Percentiles rank a stretch among this genome's conserved stretches.
Evolutionary conservation across 2,797 vertebrate species (phyloP).

Genomic region (Lepus townsendii): DNA sequence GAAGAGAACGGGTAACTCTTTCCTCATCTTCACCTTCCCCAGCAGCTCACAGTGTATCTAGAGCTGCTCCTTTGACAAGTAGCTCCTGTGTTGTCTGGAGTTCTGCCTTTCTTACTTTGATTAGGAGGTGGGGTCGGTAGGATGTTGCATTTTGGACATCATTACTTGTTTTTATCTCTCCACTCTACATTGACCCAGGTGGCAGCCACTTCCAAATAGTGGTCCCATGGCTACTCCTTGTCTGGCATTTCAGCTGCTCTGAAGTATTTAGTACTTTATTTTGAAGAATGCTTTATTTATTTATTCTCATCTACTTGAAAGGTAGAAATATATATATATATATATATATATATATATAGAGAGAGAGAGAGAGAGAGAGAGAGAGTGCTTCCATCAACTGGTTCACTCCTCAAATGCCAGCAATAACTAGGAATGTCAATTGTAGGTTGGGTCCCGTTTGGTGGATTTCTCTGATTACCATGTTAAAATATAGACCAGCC

Average conservation of each 20-base stretch:
- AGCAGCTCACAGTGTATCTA: neutral
- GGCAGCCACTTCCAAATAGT: neutral
- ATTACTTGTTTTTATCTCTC: neutral
- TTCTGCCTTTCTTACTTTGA: neutral
- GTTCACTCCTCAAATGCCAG: no score
- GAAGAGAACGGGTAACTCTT: neutral
- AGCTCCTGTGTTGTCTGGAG: neutral
- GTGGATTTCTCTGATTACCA: neutral
- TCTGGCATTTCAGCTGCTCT: neutral
- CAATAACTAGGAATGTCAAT: no score
- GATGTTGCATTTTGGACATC: neutral
- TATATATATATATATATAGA: no score
- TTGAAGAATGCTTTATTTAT: no score
- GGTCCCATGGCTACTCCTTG: fast-evolving
- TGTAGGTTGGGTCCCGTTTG: neutral
- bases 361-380: no score
- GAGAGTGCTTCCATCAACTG: no score
- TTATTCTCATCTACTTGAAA: no score
- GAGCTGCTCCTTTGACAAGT: neutral
- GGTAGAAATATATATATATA: no score
- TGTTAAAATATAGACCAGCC: neutral
- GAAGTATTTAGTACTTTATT: neutral
- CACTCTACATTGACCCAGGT: neutral
- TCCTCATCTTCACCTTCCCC: neutral
- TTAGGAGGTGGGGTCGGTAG: neutral